A percentile compares a stretch with the other conserved stretches of the same genome.
These are phyloP conservation scores for Heliconius hortense DNA, from an alignment of 2,888 invertebrate genomes.

Conservation along the genomic window DNA sequence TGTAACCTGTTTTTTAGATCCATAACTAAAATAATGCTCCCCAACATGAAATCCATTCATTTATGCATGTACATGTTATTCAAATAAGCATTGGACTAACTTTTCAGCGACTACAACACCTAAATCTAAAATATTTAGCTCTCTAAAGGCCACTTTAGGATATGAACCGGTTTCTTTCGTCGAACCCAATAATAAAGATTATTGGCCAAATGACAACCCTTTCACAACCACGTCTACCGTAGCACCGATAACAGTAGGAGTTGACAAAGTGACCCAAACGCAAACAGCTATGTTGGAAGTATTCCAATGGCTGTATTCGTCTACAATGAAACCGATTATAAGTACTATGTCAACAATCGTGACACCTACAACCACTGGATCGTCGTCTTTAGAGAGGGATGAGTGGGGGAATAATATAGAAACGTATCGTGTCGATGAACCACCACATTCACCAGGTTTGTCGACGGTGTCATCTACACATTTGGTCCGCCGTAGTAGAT, in stretches of 20 bases:
- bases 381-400: slow-evolving; percentile 67
- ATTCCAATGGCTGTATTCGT: slow-evolving; percentile 77
- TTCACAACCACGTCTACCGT: slow-evolving; percentile 75
- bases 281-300: slow-evolving; percentile 79
- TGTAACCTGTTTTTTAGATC: slow-evolving; percentile 24
- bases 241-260: slow-evolving; percentile 69
- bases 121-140: slow-evolving; percentile 78
- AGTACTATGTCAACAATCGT: slow-evolving; percentile 68
- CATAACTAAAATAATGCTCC: neutral
- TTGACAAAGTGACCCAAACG: slow-evolving; percentile 75
- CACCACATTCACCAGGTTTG: slow-evolving; percentile 80
- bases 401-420: slow-evolving; percentile 77
- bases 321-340: slow-evolving; percentile 74
- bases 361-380: slow-evolving; percentile 62
- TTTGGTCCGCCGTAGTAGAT: slow-evolving; percentile 67
- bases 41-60: slow-evolving; percentile 30
- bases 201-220: slow-evolving; percentile 78
- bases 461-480: slow-evolving; percentile 69
- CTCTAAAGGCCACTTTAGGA: slow-evolving; percentile 77
- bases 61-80: slow-evolving; percentile 61
- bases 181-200: slow-evolving; percentile 68
- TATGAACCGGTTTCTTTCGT: slow-evolving; percentile 71
- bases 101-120: slow-evolving; percentile 78
- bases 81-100: slow-evolving; percentile 57
- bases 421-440: slow-evolving; percentile 79